Base-by-base conservation (phyloP, 2,888 invertebrate species). In the Euzophera pinguis region DNA sequence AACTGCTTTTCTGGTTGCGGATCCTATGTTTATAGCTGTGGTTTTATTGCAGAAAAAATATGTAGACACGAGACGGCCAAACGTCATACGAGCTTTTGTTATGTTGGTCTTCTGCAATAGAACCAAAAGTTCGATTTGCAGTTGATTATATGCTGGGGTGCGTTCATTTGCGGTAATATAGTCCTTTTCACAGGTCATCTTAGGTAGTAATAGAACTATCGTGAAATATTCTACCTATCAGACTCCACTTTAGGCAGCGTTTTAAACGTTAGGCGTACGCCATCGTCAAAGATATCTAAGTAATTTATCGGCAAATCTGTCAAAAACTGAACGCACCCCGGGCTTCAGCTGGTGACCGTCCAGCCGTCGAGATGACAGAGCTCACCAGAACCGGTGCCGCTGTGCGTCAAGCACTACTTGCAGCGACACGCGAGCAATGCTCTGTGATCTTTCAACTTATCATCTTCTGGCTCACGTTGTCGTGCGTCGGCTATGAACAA, bases 1-100 rank as follows among this genome's bases (percentile, higher is more conserved):
- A 61, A 70, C 65, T 69, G 67, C 66, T 73, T 65, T 57, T 59
- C 57, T 71, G 80, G 81, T 75, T 78, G 74, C 76, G 81, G 81
- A 65, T 60, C 47, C 53, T 43, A 6, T 51, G 41, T 63, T 53
- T 62, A 63, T 63, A 62, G 56, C 56, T 69, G 57, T 73, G 64
- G 66, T 71, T 72, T 67, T 58, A 65, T 71, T 71, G 60, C 72
- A 72, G 71, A 67, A 57, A 9, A 50, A 35, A 42, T 35, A 29
- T 56, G 57, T 57, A 56, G 56, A 53, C 55, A 47, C 27, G 29
- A 22, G 13, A 32, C 32, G 8, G 45, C 14, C 45, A 16, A 32
- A 10, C 45, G 32, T 16, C 45, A 38, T 22, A 22, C 43, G 39
- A 45, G 1, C 37, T 14, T 22, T 22, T 22, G n/a, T 22, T 22